These are phyloP conservation scores for Tachina fera DNA, from an alignment of 2,888 invertebrate genomes.

Conservation along the genomic window DNA sequence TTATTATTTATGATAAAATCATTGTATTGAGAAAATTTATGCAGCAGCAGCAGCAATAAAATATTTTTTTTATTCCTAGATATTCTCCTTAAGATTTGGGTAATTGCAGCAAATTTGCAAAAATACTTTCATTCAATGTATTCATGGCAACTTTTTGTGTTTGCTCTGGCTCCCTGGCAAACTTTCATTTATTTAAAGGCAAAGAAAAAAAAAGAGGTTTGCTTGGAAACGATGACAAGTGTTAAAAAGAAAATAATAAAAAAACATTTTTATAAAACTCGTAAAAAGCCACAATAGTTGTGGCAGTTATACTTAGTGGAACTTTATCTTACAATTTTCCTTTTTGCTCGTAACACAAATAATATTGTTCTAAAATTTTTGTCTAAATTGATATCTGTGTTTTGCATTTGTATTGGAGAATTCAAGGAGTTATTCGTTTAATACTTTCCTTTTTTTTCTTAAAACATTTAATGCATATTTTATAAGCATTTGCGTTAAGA, in stretches of 20 bases:
- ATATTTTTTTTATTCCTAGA: not conserved
- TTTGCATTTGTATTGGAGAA: slow-evolving; percentile 45
- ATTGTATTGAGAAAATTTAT: slow-evolving; percentile 46
- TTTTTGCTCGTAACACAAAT: not conserved
- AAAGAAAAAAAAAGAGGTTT: not conserved
- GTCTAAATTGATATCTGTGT: not conserved
- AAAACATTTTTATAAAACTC: not conserved
- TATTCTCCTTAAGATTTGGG: slow-evolving; percentile 27
- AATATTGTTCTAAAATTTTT: not conserved
- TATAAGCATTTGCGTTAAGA: slow-evolving; percentile 47
- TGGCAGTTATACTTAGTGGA: not conserved
- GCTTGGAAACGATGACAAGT: slow-evolving; percentile 11
- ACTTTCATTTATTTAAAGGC: slow-evolving; percentile 33
- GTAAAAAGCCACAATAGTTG: slow-evolving; percentile 40
- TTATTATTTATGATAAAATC: slow-evolving; percentile 57
- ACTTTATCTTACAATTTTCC: slow-evolving; percentile 20
- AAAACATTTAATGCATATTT: slow-evolving; percentile 66
- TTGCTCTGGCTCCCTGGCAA: not conserved
- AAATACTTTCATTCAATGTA: slow-evolving; percentile 23
- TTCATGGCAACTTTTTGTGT: slow-evolving; percentile 13
- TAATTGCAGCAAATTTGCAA: slow-evolving; percentile 62
- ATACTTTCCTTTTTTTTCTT: slow-evolving; percentile 46
- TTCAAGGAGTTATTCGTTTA: slow-evolving; percentile 62
- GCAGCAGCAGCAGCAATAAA: slow-evolving; percentile 34
- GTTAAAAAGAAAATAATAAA: slow-evolving; percentile 7